phyloP scores from a whole-genome alignment of 2,113 vertebrate species.

The Catagonus wagneri region DNA sequence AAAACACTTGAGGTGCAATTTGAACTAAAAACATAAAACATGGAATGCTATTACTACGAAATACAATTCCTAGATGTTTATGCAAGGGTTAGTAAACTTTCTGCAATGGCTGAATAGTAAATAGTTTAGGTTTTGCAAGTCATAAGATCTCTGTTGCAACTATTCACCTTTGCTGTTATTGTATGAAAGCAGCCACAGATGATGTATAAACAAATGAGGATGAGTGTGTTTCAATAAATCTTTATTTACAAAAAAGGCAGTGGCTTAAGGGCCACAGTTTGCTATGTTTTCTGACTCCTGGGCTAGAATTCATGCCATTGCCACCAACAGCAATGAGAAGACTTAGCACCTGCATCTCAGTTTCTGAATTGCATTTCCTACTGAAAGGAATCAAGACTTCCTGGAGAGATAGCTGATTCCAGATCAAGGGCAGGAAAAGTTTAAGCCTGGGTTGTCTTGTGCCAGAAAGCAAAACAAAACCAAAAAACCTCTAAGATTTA shows the following conservation, averaged over 20 bases:
- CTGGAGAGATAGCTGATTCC: constrained; percentile 6
- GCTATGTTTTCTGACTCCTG: neutral
- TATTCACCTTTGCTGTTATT: neutral
- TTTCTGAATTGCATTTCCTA: constrained; percentile 37
- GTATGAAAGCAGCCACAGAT: neutral
- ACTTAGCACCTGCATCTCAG: neutral
- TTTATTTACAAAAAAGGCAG: constrained; percentile 37
- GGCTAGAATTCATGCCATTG: neutral
- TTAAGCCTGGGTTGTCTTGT: neutral
- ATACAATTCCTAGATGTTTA: constrained; percentile 25
- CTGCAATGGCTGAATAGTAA: neutral
- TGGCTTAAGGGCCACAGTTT: neutral
- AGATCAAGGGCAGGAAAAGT: neutral
- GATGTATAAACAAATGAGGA: neutral
- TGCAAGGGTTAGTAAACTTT: neutral
- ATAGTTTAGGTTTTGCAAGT: neutral
- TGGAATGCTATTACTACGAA: constrained; percentile 31
- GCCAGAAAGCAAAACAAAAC: constrained; percentile 40
- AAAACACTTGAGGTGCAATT: neutral
- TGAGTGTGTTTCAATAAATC: neutral
- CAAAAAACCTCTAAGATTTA: neutral
- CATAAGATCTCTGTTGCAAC: neutral
- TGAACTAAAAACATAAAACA: constrained; percentile 42
- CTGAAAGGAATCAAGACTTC: neutral
- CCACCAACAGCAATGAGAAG: neutral